These are phyloP conservation scores for Gasterosteus aculeatus DNA, from an alignment of 2,113 vertebrate species.

Conservation along the genomic window DNA sequence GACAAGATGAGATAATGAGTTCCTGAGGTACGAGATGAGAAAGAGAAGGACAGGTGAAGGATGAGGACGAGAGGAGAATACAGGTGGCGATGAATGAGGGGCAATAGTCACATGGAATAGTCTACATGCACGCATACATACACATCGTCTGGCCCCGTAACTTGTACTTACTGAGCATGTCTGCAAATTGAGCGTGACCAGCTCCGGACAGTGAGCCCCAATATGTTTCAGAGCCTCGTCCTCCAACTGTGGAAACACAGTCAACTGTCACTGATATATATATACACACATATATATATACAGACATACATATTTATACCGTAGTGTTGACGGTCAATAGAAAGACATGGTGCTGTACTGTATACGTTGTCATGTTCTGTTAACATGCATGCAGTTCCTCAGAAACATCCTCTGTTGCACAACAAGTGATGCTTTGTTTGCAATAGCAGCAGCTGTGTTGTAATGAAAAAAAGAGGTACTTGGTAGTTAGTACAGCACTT, in stretches of 20 bases:
- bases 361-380: neutral
- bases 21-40: constrained; percentile 21
- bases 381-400: neutral
- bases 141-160: neutral
- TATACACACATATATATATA: neutral
- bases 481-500: neutral
- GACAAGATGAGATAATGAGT: neutral
- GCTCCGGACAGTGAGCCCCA: constrained; percentile 92
- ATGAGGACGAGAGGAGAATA: neutral
- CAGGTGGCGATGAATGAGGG: neutral
- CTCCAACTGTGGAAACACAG: constrained; percentile 83
- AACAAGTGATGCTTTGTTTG: constrained; percentile 12
- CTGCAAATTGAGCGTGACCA: constrained; percentile 96
- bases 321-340: constrained; percentile 7
- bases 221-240: constrained; percentile 98
- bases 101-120: neutral
- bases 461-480: constrained; percentile 33
- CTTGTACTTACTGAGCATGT: constrained; percentile 92
- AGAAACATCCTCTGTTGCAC: constrained; percentile 9
- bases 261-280: neutral
- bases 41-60: neutral
- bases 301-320: neutral
- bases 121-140: too few species aligned
- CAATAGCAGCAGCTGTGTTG: neutral
- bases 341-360: neutral